Conservation (phyloP, 1,140 invertebrate genomes). For the Drosophila quadrilineata region DNA sequence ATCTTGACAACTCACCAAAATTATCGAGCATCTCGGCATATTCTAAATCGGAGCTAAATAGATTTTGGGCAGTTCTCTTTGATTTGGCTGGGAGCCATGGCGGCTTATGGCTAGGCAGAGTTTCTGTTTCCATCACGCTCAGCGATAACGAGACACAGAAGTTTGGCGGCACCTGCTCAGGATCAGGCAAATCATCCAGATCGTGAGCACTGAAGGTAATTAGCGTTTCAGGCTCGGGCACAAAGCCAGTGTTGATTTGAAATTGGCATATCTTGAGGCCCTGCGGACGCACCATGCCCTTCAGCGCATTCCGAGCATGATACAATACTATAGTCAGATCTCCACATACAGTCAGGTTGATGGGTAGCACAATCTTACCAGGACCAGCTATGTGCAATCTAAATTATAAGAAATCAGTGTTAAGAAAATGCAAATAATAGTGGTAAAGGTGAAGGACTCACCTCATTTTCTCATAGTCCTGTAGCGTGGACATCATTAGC, state of each 20-base stretch:
- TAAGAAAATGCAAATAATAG: not conserved
- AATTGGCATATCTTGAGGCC: constrained; percentile 94
- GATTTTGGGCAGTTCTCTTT: constrained; percentile 83
- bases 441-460: not conserved
- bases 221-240: constrained; percentile 87
- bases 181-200: constrained; percentile 89
- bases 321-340: constrained; percentile 92
- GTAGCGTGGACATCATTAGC: constrained; percentile 89
- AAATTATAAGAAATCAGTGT: not conserved
- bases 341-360: constrained; percentile 88
- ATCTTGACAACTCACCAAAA: constrained; percentile 83
- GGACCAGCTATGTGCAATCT: constrained; percentile 89
- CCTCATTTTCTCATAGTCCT: constrained; percentile 93
- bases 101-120: constrained; percentile 85
- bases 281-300: constrained; percentile 89
- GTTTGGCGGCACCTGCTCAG: constrained; percentile 91
- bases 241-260: constrained; percentile 94
- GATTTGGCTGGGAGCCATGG: constrained; percentile 88
- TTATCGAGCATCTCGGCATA: constrained; percentile 91
- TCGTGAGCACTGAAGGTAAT: constrained; percentile 89
- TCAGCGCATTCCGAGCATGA: constrained; percentile 93
- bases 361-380: constrained; percentile 84
- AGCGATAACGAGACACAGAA: constrained; percentile 89
- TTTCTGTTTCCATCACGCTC: constrained; percentile 86
- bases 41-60: constrained; percentile 92